Percentiles rank a stretch among this genome's conserved stretches.
These are phyloP conservation scores for Planococcus citri DNA, from an alignment of 1,140 invertebrate genomes.

Conservation along the genomic window DNA sequence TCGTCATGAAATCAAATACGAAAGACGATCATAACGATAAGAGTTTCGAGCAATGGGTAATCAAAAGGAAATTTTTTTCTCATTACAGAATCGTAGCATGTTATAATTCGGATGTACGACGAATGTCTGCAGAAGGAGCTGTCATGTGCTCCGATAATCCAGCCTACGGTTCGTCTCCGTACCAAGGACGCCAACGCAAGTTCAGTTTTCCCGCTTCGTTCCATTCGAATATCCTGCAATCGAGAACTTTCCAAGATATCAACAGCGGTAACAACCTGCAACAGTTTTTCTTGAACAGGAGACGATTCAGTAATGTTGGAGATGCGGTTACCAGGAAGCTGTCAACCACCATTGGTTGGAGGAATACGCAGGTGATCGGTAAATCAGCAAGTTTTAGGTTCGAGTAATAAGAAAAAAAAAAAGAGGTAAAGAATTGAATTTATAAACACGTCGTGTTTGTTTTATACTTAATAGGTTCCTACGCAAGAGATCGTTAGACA, in stretches of 20 bases:
- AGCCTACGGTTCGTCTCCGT: constrained; percentile 18
- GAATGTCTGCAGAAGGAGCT: constrained; percentile 25
- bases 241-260: not conserved
- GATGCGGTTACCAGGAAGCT: constrained; percentile 54
- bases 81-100: constrained; percentile 14
- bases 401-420: not conserved
- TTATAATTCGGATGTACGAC: constrained; percentile 23
- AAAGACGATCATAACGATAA: too few species aligned
- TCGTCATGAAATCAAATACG: too few species aligned
- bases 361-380: constrained; percentile 34
- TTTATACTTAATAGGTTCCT: constrained; percentile 30
- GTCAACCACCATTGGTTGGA: constrained; percentile 56
- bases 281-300: constrained; percentile 30
- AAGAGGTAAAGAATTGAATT: not conserved
- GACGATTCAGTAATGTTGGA: constrained; percentile 55
- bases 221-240: constrained; percentile 33
- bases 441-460: not conserved
- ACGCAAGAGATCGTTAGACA: constrained; percentile 43
- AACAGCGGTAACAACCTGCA: constrained; percentile 27
- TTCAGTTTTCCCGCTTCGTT: constrained; percentile 42
- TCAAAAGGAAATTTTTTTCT: not conserved
- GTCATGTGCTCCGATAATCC: constrained; percentile 23
- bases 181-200: constrained; percentile 33
- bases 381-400: constrained; percentile 1
- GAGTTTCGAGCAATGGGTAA: not conserved